Base-by-base conservation (phyloP, 2,113 vertebrate species). In the Diphyllodes magnificus region DNA sequence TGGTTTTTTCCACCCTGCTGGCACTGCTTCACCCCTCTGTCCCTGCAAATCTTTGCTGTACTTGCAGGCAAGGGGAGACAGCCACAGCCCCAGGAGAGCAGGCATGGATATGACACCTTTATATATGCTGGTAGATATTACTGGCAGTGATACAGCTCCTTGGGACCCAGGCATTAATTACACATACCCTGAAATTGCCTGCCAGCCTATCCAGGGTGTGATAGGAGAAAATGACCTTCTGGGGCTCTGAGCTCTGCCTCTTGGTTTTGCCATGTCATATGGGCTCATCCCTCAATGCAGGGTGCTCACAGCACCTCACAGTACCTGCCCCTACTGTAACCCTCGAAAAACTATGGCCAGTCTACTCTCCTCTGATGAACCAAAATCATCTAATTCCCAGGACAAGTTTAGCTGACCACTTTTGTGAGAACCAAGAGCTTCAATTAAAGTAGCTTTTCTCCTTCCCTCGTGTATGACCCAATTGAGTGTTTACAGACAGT, bases 231-330 rank as follows among this genome's bases (percentile, higher is more conserved):
- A 8, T n/a, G 44, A 49, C 37, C 15, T 82, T 77, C 40, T 4
- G 10, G n/a, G 47, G n/a, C 49, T 82, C 57, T 37, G 61, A 87
- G 51, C 19, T 84, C 37, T 82, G 49, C 42, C 37, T 80, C 53
- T 82, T 90, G 70, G 17, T 16, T 82, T 72, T 20, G 5, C 18
- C 28, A 11, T 6, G 14, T 23, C 25, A 7, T 13, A 18, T 1
- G 3, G 49, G 35, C 31, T 64, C 40, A 57, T 27, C 15, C 53
- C 27, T 82, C 73, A 61, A 23, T 15, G 37, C 0, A 2, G 17
- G 0, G 0, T 50, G 39, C 28, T 54, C 60, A 15, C 4, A 79
- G 21, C 5, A 9, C 22, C 33, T 76, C 31, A n/a, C 21, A 33
- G 27, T 44, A 17, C 21, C 37, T 77, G 70, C 13, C 31, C 10